Evolutionary conservation across 2,888 invertebrate species (phyloP).

Genomic region (Rugalucina vietnamica): DNA sequence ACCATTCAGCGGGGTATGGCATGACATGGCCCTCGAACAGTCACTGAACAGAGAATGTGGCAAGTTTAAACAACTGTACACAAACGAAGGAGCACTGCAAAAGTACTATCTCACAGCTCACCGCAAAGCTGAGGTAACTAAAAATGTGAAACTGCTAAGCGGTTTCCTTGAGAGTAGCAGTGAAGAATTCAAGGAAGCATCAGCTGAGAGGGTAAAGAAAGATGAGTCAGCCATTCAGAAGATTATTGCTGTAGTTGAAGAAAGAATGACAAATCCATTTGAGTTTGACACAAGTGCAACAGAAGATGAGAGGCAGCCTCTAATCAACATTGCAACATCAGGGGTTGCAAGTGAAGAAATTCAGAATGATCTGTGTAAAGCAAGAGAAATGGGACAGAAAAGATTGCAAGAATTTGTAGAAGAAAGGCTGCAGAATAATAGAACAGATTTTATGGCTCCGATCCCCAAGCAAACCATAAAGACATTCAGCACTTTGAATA

Average conservation of each 20-base stretch:
- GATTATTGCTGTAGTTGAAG: constrained; percentile 6
- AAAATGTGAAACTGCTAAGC: not conserved
- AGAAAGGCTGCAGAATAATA: constrained; percentile 1
- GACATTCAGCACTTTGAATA: not conserved
- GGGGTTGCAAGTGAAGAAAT: constrained; percentile 3
- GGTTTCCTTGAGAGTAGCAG: not conserved
- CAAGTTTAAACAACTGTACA: constrained; percentile 22
- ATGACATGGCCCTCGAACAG: constrained; percentile 37
- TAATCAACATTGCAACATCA: constrained; percentile 31
- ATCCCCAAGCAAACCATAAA: not conserved
- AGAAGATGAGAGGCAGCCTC: constrained; percentile 20
- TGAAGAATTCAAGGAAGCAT: constrained; percentile 9
- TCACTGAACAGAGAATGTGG: constrained; percentile 32
- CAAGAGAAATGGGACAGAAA: not conserved
- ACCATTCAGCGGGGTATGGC: constrained; percentile 31
- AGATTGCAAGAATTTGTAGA: constrained; percentile 2
- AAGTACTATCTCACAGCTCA: constrained; percentile 35
- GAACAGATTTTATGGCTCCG: not conserved
- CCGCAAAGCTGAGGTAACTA: constrained; percentile 16
- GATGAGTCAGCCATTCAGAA: constrained; percentile 6
- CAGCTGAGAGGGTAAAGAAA: not conserved
- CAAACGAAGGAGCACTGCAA: constrained; percentile 25
- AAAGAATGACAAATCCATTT: constrained; percentile 27
- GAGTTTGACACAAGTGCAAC: constrained; percentile 12
- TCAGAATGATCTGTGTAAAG: not conserved